Conservation (phyloP, 1,140 invertebrate species). For the Drosophila bifasciata region DNA sequence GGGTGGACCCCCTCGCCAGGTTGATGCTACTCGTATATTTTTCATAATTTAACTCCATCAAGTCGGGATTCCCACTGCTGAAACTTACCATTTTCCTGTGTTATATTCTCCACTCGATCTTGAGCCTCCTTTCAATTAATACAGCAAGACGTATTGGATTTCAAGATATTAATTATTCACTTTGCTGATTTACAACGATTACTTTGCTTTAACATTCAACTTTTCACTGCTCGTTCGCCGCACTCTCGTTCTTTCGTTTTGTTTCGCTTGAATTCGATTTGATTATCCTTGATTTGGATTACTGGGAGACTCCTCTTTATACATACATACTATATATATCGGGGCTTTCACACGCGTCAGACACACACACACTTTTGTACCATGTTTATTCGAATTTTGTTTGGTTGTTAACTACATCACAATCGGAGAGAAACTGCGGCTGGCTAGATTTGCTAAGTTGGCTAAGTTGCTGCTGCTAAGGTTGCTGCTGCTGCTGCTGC, state of each 20-base stretch:
- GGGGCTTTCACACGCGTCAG: slow-evolving; percentile 13
- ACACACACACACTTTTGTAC: slow-evolving; percentile 22
- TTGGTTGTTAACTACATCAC: slow-evolving; percentile 34
- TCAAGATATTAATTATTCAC: slow-evolving; percentile 30
- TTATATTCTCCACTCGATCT: slow-evolving; percentile 11
- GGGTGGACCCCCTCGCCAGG: neutral
- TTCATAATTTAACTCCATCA: slow-evolving; percentile 15
- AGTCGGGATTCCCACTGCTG: slow-evolving; percentile 1
- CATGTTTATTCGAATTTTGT: slow-evolving; percentile 21
- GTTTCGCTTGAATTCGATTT: neutral
- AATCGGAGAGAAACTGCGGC: slow-evolving; percentile 14
- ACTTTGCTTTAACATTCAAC: slow-evolving; percentile 18
- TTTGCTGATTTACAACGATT: slow-evolving; percentile 39
- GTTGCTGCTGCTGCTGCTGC: slow-evolving; percentile 23
- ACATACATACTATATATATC: no score
- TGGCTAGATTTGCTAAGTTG: slow-evolving; percentile 6
- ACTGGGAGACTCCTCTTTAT: slow-evolving; percentile 9
- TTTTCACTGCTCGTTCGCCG: slow-evolving; percentile 28
- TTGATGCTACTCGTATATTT: slow-evolving; percentile 7
- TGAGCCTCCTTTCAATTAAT: slow-evolving; percentile 15
- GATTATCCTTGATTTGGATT: slow-evolving; percentile 4
- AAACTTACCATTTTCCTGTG: slow-evolving; percentile 63
- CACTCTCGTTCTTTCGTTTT: slow-evolving; percentile 30
- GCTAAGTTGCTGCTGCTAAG: slow-evolving; percentile 3
- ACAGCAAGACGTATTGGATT: slow-evolving; percentile 8